Base-by-base conservation (phyloP, 1,140 invertebrate genomes). In the Ectropis grisescens region DNA sequence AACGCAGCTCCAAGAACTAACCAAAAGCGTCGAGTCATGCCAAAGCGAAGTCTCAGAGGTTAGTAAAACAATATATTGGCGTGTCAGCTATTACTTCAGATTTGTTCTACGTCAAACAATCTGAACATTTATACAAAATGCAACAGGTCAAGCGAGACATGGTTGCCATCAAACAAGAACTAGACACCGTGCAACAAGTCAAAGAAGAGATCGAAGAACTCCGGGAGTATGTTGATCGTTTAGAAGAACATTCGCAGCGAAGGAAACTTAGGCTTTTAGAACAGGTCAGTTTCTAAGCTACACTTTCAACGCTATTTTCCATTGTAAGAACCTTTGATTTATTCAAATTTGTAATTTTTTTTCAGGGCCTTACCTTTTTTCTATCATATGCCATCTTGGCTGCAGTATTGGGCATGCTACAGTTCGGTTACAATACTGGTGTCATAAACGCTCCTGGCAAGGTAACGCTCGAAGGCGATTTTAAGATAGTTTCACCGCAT, bases 351-450 rank as follows among this genome's bases (percentile, higher is more conserved):
- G n/a, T n/a, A n/a, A n/a, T 19, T 33, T 31, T 47, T 37, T 67
- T 64, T 9, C 57, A 79, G 75, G 86, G 75, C 14, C 54, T 98
- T 56, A 98, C 96, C 46, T 91, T 93, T 79, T 95, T 95, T 85
- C 87, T 98, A 55, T 91, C 93, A 43, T 96, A 97, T 81, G 91
- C 95, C 50, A 97, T 98, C 81, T 89, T 97, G 65, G 90, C 96
- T 39, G 95, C 96, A 33, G 95, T 97, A 48, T 88, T 98, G 55
- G 93, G 98, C 8, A 99, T 99, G 91, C 88, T 99, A 65, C 97
- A 99, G 81, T 98, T 99, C 82, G 98, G 97, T 39, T 99, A 98
- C 87, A 98, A 99, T 76, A 98, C 96, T 25, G 97, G 97, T 59
- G 97, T 98, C 48, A 97, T 99, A 71, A 99, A 99, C 86, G 94